Evolutionary conservation across 2,888 invertebrate species (phyloP).

Genomic region (Cheilosia vulpina): DNA sequence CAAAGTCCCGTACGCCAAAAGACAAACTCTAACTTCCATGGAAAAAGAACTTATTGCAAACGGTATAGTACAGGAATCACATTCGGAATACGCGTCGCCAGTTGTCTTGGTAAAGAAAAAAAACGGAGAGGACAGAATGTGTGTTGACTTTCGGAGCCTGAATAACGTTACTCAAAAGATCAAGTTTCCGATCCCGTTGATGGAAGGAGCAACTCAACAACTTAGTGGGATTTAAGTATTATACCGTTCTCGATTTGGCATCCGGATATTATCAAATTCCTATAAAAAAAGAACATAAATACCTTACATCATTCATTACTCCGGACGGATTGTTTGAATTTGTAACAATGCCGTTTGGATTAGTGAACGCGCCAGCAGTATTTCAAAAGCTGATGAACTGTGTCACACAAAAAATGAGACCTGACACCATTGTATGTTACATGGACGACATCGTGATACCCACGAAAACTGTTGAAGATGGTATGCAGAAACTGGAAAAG

Average conservation of each 20-base stretch:
- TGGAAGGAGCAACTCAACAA: constrained; percentile 23
- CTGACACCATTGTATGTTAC: background rate
- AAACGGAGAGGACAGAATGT: constrained; percentile 26
- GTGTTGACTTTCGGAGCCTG: constrained; percentile 3
- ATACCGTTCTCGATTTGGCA: constrained; percentile 13
- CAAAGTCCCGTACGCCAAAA: constrained; percentile 21
- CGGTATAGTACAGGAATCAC: constrained; percentile 10
- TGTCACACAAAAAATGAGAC: constrained; percentile 21
- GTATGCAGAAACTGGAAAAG: background rate
- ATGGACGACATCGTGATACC: constrained; percentile 34
- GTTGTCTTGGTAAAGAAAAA: constrained; percentile 36
- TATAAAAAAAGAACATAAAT: constrained; percentile 5
- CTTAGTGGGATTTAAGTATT: background rate
- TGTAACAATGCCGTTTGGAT: constrained; percentile 7
- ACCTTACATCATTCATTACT: constrained; percentile 31
- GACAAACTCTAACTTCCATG: background rate
- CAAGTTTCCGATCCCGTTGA: constrained; percentile 9
- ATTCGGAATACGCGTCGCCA: constrained; percentile 10
- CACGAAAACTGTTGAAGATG: background rate
- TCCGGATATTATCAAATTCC: constrained; percentile 38
- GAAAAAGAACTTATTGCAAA: background rate
- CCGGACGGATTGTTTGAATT: constrained; percentile 40
- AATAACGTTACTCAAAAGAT: constrained; percentile 7
- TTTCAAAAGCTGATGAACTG: constrained; percentile 27
- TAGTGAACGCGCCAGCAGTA: constrained; percentile 19